phyloP scores from a whole-genome alignment of 2,888 invertebrate genomes.

The Kryphioiulus occultus region DNA sequence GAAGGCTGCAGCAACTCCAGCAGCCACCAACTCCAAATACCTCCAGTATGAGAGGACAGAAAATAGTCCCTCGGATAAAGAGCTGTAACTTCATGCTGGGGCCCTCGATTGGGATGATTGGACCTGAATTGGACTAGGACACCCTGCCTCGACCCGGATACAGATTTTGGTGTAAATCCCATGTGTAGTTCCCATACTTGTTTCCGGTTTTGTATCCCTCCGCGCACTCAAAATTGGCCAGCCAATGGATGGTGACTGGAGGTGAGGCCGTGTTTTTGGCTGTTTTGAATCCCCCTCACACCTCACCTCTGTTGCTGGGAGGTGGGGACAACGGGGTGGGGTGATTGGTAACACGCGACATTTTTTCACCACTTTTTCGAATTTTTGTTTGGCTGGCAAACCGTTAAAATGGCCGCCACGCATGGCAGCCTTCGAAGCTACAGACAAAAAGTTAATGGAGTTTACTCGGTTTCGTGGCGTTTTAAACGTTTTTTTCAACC shows the following conservation, averaged over 20 bases:
- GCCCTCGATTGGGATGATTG: not conserved
- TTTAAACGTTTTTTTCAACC: not conserved
- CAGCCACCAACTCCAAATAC: not conserved
- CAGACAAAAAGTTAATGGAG: not conserved
- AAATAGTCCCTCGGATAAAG: not conserved
- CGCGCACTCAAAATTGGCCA: not conserved
- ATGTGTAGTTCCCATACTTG: not conserved
- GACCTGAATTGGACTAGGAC: not conserved
- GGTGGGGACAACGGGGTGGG: not conserved
- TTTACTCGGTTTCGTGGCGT: not conserved
- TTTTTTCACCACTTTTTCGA: not conserved
- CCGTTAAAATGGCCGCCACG: not conserved
- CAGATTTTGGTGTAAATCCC: not conserved
- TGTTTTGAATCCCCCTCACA: not conserved
- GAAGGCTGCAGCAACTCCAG: not conserved
- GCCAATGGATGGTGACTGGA: not conserved
- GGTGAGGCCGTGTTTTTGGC: not conserved
- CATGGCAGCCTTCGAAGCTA: not conserved
- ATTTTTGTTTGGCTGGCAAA: not conserved
- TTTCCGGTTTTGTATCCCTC: not conserved
- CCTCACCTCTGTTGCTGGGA: not conserved
- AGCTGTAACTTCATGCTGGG: not conserved
- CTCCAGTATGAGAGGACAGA: not conserved
- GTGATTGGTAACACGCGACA: conserved; percentile 36
- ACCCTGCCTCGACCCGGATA: not conserved